Base-by-base conservation (phyloP, 2,888 invertebrate genomes). In the Sesia bembeciformis region DNA sequence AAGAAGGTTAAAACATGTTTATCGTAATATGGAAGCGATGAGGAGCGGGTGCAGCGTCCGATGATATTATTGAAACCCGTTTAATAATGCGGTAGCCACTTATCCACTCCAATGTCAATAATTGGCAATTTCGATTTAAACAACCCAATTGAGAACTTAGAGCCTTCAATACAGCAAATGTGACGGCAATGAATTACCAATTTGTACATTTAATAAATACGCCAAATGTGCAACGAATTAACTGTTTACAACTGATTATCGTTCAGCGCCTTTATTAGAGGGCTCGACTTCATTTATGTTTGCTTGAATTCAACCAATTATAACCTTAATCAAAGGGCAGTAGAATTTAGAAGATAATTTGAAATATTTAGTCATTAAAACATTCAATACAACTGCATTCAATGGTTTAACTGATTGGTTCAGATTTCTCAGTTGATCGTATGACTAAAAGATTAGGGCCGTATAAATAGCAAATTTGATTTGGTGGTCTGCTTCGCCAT, bases 1-100 rank as follows among this genome's bases (percentile, higher is more conserved):
- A 77, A 80, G 75, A 76, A 76, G 76, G 70, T 67, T 74, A 66
- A 81, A 80, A 80, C 66, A 70, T 78, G 73, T 72, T 70, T 67
- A 65, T 77, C 66, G 72, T 76, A 79, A 76, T 67, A 74, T 61
- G 62, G 55, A 56, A 60, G 60, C 65, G 64, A 60, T 60, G 57
- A 59, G 58, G 58, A 58, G 57, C 63, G 61, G 59, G 67, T 65
- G 64, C 65, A 59, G 57, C 59, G 58, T 60, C 57, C 55, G 58
- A 64, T 63, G 40, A 23, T n/a, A 39, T n/a, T 57, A 59, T 60
- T 63, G 23, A 65, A 68, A 70, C 71, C 68, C 61, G 74, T 72
- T 70, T 68, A 68, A 66, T 67, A 64, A 65, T 62, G 62, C 60
- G 57, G 62, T 64, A 67, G 66, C 64, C 58, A 60, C 60, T 64